These are phyloP conservation scores for Philonicus albiceps DNA, from an alignment of 2,888 invertebrate species.

Conservation along the genomic window DNA sequence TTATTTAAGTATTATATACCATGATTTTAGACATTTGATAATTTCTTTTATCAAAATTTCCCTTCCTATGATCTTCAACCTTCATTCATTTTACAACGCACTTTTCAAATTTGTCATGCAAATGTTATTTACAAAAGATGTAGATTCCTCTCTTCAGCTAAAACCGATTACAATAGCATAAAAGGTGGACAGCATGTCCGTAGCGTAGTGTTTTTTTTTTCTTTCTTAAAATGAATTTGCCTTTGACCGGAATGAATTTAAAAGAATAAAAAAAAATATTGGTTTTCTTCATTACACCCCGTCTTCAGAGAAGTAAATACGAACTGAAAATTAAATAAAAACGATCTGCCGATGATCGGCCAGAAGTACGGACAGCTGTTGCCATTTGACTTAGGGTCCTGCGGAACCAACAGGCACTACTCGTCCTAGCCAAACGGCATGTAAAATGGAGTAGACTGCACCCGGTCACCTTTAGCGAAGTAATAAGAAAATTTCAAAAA, in stretches of 20 bases:
- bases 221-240: background rate
- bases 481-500: background rate
- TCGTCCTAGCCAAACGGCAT: background rate
- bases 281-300: background rate
- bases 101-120: background rate
- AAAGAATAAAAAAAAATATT: background rate
- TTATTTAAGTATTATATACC: no score
- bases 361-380: constrained; percentile 32
- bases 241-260: background rate
- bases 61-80: background rate
- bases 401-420: background rate
- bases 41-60: background rate
- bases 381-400: background rate
- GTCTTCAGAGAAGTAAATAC: background rate
- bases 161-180: background rate
- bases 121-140: background rate
- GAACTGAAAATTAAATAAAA: background rate
- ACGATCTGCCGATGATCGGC: background rate
- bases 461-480: background rate
- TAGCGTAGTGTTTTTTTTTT: background rate
- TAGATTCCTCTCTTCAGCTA: background rate
- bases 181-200: background rate
- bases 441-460: background rate
- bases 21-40: no score
- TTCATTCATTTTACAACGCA: background rate